Percentiles rank a stretch among this genome's conserved stretches.
These are phyloP conservation scores for Quadroppia sp. DNA, from an alignment of 2,888 invertebrate genomes.

Conservation along the genomic window DNA sequence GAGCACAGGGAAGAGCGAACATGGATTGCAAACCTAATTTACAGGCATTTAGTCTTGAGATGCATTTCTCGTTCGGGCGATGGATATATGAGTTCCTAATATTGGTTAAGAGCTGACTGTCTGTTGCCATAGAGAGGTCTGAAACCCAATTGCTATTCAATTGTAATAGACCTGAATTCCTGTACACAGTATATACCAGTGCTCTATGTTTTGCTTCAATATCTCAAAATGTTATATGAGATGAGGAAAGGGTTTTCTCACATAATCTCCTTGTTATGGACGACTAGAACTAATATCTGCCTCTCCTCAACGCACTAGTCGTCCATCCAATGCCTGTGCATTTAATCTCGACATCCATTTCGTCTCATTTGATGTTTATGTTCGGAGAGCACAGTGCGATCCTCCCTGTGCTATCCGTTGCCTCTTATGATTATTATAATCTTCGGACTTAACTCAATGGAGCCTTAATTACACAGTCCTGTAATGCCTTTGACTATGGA, in stretches of 20 bases:
- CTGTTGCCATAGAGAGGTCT: conserved; percentile 19
- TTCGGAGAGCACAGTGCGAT: neutral
- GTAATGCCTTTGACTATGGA: conserved; percentile 20
- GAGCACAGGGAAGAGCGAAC: neutral
- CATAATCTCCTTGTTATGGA: conserved; percentile 35
- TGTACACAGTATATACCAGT: neutral
- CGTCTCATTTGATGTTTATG: conserved; percentile 2
- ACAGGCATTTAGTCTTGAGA: conserved; percentile 18
- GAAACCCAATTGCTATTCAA: conserved; percentile 21
- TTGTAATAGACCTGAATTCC: conserved; percentile 25
- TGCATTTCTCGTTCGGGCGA: neutral
- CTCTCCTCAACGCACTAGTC: conserved; percentile 17
- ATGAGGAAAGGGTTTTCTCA: conserved; percentile 34
- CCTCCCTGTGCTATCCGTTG: neutral
- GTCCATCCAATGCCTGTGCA: neutral
- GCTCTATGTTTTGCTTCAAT: neutral
- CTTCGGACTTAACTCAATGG: conserved; percentile 30
- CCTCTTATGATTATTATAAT: conserved; percentile 33
- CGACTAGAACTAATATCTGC: conserved; percentile 25
- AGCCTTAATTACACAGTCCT: conserved; percentile 31
- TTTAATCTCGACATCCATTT: conserved; percentile 25
- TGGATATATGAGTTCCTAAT: conserved; percentile 8
- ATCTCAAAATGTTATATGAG: neutral
- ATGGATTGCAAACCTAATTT: conserved; percentile 27
- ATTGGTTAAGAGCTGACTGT: conserved; percentile 6